Evolutionary conservation across 1,140 invertebrate species (phyloP), one percentile per base, ranked within the genome.

Genomic region (Aphidius ervi): DNA sequence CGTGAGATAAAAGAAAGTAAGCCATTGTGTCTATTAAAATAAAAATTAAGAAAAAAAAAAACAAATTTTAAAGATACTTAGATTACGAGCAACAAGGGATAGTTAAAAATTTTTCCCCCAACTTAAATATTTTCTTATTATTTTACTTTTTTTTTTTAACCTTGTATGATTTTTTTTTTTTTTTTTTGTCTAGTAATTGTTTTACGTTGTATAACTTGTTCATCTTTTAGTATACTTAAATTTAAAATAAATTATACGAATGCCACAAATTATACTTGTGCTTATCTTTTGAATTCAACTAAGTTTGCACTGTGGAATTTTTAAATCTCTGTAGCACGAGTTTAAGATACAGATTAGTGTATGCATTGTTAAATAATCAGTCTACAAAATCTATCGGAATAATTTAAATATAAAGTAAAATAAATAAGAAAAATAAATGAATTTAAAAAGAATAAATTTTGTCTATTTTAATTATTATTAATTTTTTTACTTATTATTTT

Each of bases 51-150:
- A 74, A 77, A 77, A 77, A 77, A 73, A 76, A 74, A 3, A 31
- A 3, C 1, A 3, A 31, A 31, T 70, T 77, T 72, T 69, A 64
- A 70, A 77, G 74, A 76, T 75, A 76, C 71, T 75, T 73, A 68
- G 67, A 70, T 74, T 75, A 77, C 75, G 75, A 75, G 74, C 75
- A 67, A 74, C 74, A 66, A 64, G 75, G 75, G 75, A 77, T 73
- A 70, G 73, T 72, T 75, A 76, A 56, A 63, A 53, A 49, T 46
- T 31, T 43, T 41, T 23, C 4, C 53, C 41, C 41, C 60, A 48
- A n/a, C 20, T 9, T 37, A 31, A 46, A 9, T 49, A 46, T 10
- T 46, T 39, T 39, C 10, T 45, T 43, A 20, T 40, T 3, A n/a
- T 10, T 41, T 46, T 37, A 59, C 40, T 59, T 10, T 52, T 45